phyloP scores from a whole-genome alignment of 2,113 vertebrate genomes.

The Neolamprologus cancellatus region DNA sequence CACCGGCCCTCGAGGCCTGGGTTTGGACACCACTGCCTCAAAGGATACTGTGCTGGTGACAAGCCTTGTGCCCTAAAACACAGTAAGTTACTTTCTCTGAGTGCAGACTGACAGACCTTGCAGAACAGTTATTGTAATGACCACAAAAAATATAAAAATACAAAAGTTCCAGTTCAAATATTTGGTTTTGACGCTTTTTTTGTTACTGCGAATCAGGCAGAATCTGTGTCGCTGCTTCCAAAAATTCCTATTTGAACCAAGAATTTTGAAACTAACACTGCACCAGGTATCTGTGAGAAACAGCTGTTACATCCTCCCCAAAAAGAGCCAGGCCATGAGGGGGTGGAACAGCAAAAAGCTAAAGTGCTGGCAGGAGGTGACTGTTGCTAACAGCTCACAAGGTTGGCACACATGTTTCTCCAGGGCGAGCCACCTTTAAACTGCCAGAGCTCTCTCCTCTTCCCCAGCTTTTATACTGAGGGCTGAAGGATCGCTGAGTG shows the following conservation, averaged over 20 bases:
- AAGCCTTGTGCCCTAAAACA: background rate
- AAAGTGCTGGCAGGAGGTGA: background rate
- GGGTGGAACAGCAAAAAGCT: background rate
- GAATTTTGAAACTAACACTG: background rate
- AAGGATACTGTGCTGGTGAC: background rate
- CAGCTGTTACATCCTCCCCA: background rate
- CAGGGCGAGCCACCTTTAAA: rapidly evolving
- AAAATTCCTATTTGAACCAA: background rate
- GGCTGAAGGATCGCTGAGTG: background rate
- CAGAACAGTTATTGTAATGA: background rate
- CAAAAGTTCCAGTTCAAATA: background rate
- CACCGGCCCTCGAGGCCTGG: rapidly evolving
- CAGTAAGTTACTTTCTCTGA: background rate
- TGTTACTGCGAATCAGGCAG: background rate
- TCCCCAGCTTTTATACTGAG: background rate
- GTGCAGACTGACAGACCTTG: background rate
- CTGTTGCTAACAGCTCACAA: background rate
- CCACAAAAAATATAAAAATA: background rate
- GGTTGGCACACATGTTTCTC: background rate
- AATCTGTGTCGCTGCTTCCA: background rate
- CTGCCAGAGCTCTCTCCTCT: background rate
- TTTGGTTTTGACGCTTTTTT: background rate
- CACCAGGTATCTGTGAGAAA: background rate
- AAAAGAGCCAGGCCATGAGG: rapidly evolving
- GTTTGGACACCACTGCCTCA: background rate